phyloP scores from a whole-genome alignment of 1,140 invertebrate species.

The Sarcophaga peregrina region DNA sequence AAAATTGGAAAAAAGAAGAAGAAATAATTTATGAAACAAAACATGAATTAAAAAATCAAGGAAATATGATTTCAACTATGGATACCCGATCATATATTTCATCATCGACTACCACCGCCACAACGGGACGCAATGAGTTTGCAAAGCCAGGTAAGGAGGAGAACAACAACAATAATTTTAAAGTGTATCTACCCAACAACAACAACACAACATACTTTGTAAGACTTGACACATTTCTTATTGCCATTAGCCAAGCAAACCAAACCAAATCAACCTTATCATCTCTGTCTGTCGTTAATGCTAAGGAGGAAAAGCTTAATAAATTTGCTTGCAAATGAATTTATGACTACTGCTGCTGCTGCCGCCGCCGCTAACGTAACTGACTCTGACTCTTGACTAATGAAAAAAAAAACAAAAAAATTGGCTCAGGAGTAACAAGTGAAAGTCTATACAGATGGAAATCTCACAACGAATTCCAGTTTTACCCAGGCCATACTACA shows the following conservation, averaged over 20 bases:
- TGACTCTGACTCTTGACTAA: not conserved
- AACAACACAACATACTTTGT: too few species aligned
- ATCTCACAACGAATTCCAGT: not conserved
- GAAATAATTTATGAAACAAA: slow-evolving; percentile 4
- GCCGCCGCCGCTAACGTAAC: too few species aligned
- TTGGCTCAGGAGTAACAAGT: slow-evolving; percentile 5
- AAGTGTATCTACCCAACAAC: not conserved
- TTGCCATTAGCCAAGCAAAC: too few species aligned
- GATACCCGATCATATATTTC: slow-evolving; percentile 62
- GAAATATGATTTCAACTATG: slow-evolving; percentile 63
- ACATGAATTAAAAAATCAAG: slow-evolving; percentile 48
- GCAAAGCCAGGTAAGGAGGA: slow-evolving; percentile 61
- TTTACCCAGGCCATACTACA: slow-evolving; percentile 57
- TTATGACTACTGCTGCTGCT: too few species aligned
- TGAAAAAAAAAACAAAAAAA: not conserved
- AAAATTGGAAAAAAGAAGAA: not conserved
- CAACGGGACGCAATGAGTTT: slow-evolving; percentile 61
- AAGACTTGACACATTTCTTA: too few species aligned
- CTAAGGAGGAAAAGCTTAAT: too few species aligned
- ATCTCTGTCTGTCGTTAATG: too few species aligned
- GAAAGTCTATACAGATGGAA: slow-evolving; percentile 9
- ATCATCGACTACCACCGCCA: slow-evolving; percentile 16
- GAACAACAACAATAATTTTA: slow-evolving; percentile 31
- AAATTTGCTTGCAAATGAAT: too few species aligned
- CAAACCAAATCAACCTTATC: too few species aligned